phyloP scores from a whole-genome alignment of 2,888 invertebrate genomes.

The Hofmannophila pseudospretella region DNA sequence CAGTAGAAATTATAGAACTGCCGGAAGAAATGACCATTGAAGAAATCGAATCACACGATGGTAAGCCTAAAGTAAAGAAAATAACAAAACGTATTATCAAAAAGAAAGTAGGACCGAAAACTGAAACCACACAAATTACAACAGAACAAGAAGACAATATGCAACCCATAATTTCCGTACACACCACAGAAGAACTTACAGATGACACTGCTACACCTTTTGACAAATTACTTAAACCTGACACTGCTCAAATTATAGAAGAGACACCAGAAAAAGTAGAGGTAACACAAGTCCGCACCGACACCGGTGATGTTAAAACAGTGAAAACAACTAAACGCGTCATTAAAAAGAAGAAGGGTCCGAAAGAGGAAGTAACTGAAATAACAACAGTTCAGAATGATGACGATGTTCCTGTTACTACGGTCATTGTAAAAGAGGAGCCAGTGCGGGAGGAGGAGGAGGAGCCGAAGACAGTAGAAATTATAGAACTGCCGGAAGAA shows the following conservation, averaged over 20 bases:
- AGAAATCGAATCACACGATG: constrained; percentile 11
- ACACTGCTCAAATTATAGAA: constrained; percentile 30
- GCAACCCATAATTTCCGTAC: constrained; percentile 13
- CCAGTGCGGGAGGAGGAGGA: constrained; percentile 21
- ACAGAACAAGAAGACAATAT: constrained; percentile 41
- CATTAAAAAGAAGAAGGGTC: constrained; percentile 46
- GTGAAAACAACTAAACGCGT: constrained; percentile 19
- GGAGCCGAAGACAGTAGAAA: too few relatives aligned
- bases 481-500: too few relatives aligned
- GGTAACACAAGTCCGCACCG: constrained; percentile 16
- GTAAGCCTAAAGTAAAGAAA: constrained; percentile 15
- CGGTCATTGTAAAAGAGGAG: constrained; percentile 17
- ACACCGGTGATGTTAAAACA: constrained; percentile 15
- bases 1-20: constrained; percentile 21
- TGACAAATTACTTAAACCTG: constrained; percentile 8
- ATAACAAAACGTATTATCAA: constrained; percentile 40
- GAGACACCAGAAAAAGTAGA: constrained; percentile 25
- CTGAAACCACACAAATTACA: constrained; percentile 56
- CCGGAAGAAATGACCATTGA: constrained; percentile 15
- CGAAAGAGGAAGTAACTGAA: constrained; percentile 45
- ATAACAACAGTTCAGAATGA: constrained; percentile 53
- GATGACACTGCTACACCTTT: constrained; percentile 25
- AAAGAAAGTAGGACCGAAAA: constrained; percentile 50
- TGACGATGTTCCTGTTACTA: constrained; percentile 39
- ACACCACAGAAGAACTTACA: constrained; percentile 17